Base-by-base conservation (phyloP, 2,888 invertebrate species). In the Cheilosia impressa region DNA sequence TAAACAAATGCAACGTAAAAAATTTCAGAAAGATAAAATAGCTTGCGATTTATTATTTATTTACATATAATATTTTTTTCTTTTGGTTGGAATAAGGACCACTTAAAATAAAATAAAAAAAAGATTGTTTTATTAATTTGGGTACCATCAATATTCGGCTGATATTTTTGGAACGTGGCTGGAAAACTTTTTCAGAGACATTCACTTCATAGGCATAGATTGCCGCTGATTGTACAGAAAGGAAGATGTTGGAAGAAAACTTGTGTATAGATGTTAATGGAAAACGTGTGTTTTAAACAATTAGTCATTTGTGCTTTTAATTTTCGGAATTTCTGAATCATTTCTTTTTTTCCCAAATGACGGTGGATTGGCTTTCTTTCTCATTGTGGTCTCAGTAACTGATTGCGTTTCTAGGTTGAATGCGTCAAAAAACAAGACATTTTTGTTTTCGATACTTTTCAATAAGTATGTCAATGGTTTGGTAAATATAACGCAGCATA, bases 21-120 rank as follows among this genome's bases (percentile, higher is more conserved):
- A 47, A 50, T 1, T 38, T 34, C 5, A 65, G 13, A 15, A 38
- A 15, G 3, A 34, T 17, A 34, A 65, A 31, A 13, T 55, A 22
- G 52, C 10, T 24, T 38, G 19, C 24, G 34, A 50, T 17, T 65
- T 52, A 47, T 63, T 47, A 50, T 13, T 65, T 52, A 47, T 63
- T 47, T 45, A 63, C 52, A 52, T 9, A 1, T 19, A 19, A 7
- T 27, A 2, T 19, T 6, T 27, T 38, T 4, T 45, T 38, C 10
- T n/a, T 24, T 38, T 31, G 10, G 13, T 47, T 62, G 45, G 62
- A 62, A 47, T 58, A 10, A 17, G 45, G 45, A 17, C 10, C 3
- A 17, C 10, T n/a, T 27, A 45, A 45, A 27, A 58, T 22, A 41
- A 41, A 58, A 43, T 7, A 41, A n/a, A 4, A 24, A 24, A 15